These are phyloP conservation scores for Fukomys damarensis DNA, from an alignment of 2,113 vertebrate species.

Conservation along the genomic window DNA sequence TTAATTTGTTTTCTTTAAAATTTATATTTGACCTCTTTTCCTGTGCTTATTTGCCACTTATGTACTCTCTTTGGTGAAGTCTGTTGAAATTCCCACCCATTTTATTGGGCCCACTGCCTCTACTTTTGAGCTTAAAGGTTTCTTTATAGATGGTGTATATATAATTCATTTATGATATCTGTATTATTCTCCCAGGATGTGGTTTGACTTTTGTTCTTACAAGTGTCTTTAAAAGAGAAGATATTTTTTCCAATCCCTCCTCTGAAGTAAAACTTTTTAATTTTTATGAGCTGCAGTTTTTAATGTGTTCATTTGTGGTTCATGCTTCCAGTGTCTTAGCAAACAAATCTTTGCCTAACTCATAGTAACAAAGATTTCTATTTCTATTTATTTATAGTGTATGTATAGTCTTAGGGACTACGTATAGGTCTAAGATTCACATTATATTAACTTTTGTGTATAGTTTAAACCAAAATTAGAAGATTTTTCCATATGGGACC, in stretches of 20 bases:
- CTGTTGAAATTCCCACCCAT: background rate
- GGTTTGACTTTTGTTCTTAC: background rate
- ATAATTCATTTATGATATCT: background rate
- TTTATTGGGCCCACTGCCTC: background rate
- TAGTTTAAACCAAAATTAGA: background rate
- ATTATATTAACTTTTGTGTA: background rate
- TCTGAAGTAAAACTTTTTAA: background rate
- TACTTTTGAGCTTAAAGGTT: background rate
- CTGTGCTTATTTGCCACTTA: background rate
- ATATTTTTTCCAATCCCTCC: background rate
- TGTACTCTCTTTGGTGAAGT: background rate
- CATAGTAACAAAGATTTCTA: background rate
- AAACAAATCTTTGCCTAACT: background rate
- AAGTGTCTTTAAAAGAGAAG: background rate
- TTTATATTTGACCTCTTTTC: background rate
- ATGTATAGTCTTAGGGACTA: no score
- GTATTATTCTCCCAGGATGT: background rate
- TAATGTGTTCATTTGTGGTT: background rate
- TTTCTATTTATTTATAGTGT: background rate
- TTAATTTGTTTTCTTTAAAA: background rate
- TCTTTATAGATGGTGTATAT: background rate
- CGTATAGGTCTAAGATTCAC: background rate
- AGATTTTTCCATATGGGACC: background rate
- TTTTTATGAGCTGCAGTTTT: background rate
- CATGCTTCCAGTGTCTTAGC: background rate